Percentiles rank a stretch among this genome's conserved stretches.
These are phyloP conservation scores for Odocoileus virginianus DNA, from an alignment of 2,113 vertebrate genomes.

Conservation along the genomic window DNA sequence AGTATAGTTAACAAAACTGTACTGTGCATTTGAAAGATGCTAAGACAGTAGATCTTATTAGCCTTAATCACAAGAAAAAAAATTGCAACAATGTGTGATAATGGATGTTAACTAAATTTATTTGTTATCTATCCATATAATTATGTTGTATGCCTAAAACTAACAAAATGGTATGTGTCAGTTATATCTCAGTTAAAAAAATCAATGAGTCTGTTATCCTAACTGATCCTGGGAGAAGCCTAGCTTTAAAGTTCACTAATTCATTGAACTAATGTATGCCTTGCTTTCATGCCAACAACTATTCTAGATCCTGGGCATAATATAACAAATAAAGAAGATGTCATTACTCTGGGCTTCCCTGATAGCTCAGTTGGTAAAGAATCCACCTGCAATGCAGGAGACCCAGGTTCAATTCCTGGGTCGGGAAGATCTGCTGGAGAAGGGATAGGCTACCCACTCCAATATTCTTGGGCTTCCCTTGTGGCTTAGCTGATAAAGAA, in stretches of 20 bases:
- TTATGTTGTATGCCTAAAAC: not conserved
- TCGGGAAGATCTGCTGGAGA: not conserved
- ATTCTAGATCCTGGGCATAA: not conserved
- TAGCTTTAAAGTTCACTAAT: not conserved
- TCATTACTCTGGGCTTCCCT: not conserved
- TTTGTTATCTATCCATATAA: not conserved
- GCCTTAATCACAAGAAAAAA: not conserved
- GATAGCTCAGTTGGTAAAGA: not conserved
- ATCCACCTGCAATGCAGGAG: not conserved
- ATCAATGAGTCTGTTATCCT: not conserved
- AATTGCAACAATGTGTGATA: not conserved
- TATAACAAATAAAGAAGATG: not conserved
- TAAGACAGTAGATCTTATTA: not conserved
- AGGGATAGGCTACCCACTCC: not conserved
- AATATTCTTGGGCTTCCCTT: not conserved
- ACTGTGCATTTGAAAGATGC: not conserved
- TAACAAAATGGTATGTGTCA: not conserved
- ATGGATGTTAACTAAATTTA: not conserved
- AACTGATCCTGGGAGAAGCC: not conserved
- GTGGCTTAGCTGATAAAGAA: not conserved
- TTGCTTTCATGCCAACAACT: slow-evolving; percentile 1
- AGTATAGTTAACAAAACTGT: not conserved
- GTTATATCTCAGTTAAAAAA: not conserved
- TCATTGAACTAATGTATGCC: not conserved
- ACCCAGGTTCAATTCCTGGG: not conserved